Conservation (phyloP, 1,140 invertebrate genomes). For the Wiebesia pumilae region DNA sequence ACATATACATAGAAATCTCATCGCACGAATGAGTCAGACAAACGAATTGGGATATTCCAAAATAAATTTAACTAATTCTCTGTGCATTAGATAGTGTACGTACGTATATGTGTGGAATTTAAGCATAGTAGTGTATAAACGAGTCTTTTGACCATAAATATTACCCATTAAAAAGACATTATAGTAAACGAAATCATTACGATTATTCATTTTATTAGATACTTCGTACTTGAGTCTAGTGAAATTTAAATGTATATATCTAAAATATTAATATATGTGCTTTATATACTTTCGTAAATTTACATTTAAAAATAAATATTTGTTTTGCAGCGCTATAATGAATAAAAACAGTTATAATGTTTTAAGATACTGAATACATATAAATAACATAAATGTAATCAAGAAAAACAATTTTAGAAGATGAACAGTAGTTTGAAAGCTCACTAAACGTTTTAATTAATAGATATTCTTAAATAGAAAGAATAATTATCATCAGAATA, state of each 20-base stretch:
- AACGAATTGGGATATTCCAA: constrained; percentile 33
- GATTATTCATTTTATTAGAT: not conserved
- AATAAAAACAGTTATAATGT: not conserved
- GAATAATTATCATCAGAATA: not conserved
- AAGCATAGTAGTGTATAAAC: constrained; percentile 7
- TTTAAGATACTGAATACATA: not conserved
- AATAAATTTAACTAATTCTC: constrained; percentile 30
- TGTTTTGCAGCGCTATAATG: not conserved
- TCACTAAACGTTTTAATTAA: not conserved
- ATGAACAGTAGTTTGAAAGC: not conserved
- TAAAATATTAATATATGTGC: not conserved
- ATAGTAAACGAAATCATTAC: constrained; percentile 10
- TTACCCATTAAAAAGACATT: constrained; percentile 36
- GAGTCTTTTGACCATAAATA: constrained; percentile 37
- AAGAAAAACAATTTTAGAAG: not conserved
- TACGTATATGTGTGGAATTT: not conserved
- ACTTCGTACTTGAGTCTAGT: not conserved
- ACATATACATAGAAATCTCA: not conserved
- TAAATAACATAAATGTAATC: not conserved
- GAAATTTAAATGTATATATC: not conserved
- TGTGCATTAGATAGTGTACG: not conserved
- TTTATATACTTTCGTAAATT: not conserved
- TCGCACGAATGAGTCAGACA: not conserved
- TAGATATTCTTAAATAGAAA: not conserved
- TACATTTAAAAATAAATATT: not conserved